Conservation (phyloP, 2,888 invertebrate species). For the Folsomia manolachei region DNA sequence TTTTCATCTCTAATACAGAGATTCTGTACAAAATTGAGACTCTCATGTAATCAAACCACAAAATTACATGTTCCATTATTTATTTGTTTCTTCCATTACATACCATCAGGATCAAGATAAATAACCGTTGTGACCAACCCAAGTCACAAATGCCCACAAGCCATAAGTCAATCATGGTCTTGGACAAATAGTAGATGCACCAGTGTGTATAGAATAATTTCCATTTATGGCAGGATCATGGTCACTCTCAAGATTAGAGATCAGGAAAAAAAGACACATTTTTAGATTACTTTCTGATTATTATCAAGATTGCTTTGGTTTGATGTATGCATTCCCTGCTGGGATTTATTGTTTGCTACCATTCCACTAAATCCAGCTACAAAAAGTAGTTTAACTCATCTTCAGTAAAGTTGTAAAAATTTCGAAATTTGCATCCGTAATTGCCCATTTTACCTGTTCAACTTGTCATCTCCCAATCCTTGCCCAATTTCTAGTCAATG, state of each 20-base stretch:
- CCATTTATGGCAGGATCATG: constrained; percentile 16
- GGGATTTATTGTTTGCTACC: too few relatives aligned
- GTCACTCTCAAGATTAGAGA: constrained; percentile 2
- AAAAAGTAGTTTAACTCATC: too few relatives aligned
- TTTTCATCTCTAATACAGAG: neutral
- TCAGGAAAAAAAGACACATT: neutral
- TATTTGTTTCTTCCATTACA: neutral
- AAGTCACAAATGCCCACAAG: too few relatives aligned
- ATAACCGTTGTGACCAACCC: too few relatives aligned
- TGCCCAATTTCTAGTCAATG: too few relatives aligned
- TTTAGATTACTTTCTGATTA: neutral
- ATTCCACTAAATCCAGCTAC: too few relatives aligned
- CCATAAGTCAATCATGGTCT: neutral
- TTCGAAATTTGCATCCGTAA: neutral
- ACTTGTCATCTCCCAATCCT: too few relatives aligned
- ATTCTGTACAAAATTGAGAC: neutral
- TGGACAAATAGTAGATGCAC: neutral
- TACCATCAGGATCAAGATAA: neutral
- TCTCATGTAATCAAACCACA: neutral
- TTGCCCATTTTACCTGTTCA: too few relatives aligned
- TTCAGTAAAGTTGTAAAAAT: too few relatives aligned
- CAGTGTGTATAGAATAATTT: neutral
- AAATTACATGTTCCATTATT: neutral
- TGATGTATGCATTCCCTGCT: too few relatives aligned
- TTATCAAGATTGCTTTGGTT: neutral